phyloP scores from a whole-genome alignment of 2,113 vertebrate genomes.

The Calcarius ornatus region DNA sequence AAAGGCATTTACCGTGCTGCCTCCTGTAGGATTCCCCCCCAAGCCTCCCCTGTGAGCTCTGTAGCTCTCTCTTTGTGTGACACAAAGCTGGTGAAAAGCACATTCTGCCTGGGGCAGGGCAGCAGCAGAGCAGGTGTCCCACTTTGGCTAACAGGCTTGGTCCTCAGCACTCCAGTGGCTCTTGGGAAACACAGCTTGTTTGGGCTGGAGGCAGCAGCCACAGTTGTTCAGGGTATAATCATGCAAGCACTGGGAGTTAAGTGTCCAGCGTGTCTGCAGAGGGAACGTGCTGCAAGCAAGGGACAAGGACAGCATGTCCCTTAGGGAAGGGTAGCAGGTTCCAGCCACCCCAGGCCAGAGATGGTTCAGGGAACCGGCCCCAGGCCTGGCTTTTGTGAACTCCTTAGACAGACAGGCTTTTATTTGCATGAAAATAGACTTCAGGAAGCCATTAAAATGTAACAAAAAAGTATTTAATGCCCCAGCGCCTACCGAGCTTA shows the following conservation, averaged over 20 bases:
- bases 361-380: neutral
- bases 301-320: neutral
- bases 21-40: neutral
- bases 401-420: neutral
- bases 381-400: slow-evolving; percentile 18
- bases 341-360: neutral
- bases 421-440: slow-evolving; percentile 61
- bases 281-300: rapidly evolving
- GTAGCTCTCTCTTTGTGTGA: neutral
- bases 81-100: neutral
- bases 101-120: neutral
- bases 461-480: slow-evolving; percentile 61
- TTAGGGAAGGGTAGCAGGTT: neutral
- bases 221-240: neutral
- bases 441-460: slow-evolving; percentile 64
- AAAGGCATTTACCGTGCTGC: rapidly evolving
- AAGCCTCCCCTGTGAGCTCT: neutral
- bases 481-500: neutral
- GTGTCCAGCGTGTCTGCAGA: neutral
- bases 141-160: neutral
- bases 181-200: neutral
- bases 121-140: rapidly evolving
- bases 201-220: neutral
- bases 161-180: rapidly evolving
- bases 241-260: rapidly evolving